Conservation (phyloP, 2,113 vertebrate genomes). For the Cettia cetti region DNA sequence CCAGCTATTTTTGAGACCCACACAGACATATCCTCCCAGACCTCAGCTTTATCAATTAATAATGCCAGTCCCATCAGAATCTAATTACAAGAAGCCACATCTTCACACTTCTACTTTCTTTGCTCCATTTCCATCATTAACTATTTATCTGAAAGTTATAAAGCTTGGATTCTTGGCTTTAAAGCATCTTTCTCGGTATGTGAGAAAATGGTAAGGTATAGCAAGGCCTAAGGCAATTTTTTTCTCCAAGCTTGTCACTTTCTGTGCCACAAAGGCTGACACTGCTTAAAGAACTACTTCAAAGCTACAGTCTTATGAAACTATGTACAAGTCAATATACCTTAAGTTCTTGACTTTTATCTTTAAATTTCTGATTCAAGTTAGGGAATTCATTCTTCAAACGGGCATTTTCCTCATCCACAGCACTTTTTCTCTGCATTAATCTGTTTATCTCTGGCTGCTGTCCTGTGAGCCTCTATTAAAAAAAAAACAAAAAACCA, state of each 20-base stretch:
- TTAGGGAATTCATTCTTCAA: constrained; percentile 83
- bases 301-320: constrained; percentile 68
- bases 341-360: constrained; percentile 87
- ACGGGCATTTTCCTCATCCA: constrained; percentile 76
- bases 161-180: constrained; percentile 80
- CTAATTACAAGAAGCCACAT: constrained; percentile 98
- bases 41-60: constrained; percentile 98
- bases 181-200: constrained; percentile 74
- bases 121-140: constrained; percentile 92
- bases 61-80: constrained; percentile 93
- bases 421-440: constrained; percentile 70
- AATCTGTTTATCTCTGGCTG: constrained; percentile 83
- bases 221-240: constrained; percentile 81
- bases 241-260: constrained; percentile 79
- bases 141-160: constrained; percentile 96
- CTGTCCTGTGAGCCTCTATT: constrained; percentile 76
- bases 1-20: constrained; percentile 90
- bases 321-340: constrained; percentile 78
- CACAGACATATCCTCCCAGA: constrained; percentile 89
- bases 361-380: constrained; percentile 82
- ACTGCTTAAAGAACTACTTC: constrained; percentile 72
- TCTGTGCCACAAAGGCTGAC: constrained; percentile 76
- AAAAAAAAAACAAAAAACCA: background rate
- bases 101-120: constrained; percentile 85
- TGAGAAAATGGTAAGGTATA: constrained; percentile 74